Evolutionary conservation across 2,113 vertebrate genomes (phyloP), one percentile per base, ranked within the genome.

Genomic region (Hippocampus comes): DNA sequence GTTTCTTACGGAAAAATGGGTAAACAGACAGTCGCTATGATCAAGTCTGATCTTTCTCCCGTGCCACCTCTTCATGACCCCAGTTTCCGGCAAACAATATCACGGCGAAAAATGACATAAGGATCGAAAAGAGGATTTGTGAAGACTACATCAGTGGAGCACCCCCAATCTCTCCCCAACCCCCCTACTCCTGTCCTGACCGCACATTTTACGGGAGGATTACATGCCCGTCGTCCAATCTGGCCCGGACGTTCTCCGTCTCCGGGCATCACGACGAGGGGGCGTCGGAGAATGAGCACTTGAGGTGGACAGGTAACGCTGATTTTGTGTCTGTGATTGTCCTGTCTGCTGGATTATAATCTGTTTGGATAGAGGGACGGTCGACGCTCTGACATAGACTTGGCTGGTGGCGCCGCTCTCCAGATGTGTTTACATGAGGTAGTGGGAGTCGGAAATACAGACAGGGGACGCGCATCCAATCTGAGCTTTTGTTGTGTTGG

Each of bases 111-210:
- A 85, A 77, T 75, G 81, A 72, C 78, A 73, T 73, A 73, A 85
- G 76, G 84, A 85, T 72, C 76, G 81, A 75, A 87, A 86, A 89
- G 84, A 87, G 85, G 89, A 90, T 89, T 88, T 88, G 79, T 72
- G 67, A 73, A 79, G 80, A 81, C 68, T 67, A 70, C 9, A 72
- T 71, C 82, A 71, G 81, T 65, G 63, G 77, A 74, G 59, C 61
- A 51, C 27, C 77, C 71, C 61, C 27, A 30, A 30, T 30, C 30
- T n/a, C n/a, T n/a, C n/a, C n/a, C n/a, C n/a, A n/a, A n/a, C n/a
- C 84, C 70, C 78, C 15, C 0, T 8, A 18, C 78, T 70, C 67
- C 71, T 73, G 55, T 76, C 64, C 67, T 66, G 48, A 1, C 67
- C 69, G 34, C 73, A 72, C 72, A 46, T 21, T 78, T 84, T 72